These are phyloP conservation scores for Sander vitreus DNA, from an alignment of 2,113 vertebrate species.

Conservation along the genomic window DNA sequence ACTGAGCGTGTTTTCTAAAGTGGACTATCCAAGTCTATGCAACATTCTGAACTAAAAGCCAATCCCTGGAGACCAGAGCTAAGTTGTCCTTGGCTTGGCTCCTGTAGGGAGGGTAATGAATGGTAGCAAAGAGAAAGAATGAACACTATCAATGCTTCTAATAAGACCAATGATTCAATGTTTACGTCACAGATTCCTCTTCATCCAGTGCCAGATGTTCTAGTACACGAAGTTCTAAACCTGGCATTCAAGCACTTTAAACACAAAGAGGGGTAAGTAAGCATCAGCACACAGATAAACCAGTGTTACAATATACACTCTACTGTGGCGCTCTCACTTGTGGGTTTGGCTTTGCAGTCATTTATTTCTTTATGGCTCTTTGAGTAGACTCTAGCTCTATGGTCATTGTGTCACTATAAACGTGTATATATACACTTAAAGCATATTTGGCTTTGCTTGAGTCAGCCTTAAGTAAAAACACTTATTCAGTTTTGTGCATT, in stretches of 20 bases:
- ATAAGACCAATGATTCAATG: constrained; percentile 66
- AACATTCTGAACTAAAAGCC: constrained; percentile 58
- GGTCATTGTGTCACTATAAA: constrained; percentile 9
- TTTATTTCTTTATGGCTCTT: constrained; percentile 30
- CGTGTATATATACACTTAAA: too few relatives aligned
- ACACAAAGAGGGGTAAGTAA: constrained; percentile 98
- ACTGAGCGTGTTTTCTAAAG: constrained; percentile 53
- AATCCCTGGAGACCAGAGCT: constrained; percentile 51
- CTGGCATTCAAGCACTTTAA: constrained; percentile 99
- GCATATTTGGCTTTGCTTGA: not conserved
- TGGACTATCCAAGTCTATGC: constrained; percentile 46
- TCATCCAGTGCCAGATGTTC: constrained; percentile 98
- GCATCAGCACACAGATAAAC: constrained; percentile 1
- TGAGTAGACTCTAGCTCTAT: constrained; percentile 17
- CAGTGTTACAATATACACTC: not conserved
- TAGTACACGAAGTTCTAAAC: constrained; percentile 99
- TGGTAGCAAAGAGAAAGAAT: constrained; percentile 56
- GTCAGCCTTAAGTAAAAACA: not conserved
- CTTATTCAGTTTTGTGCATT: not conserved
- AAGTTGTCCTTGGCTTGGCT: constrained; percentile 70
- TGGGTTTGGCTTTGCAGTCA: constrained; percentile 13
- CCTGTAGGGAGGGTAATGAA: constrained; percentile 57
- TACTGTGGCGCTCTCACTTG: not conserved
- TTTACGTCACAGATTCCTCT: constrained; percentile 93
- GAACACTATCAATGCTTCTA: constrained; percentile 57